Conservation (phyloP, 2,888 invertebrate species). For the Xanthorhoe spadicearia region DNA sequence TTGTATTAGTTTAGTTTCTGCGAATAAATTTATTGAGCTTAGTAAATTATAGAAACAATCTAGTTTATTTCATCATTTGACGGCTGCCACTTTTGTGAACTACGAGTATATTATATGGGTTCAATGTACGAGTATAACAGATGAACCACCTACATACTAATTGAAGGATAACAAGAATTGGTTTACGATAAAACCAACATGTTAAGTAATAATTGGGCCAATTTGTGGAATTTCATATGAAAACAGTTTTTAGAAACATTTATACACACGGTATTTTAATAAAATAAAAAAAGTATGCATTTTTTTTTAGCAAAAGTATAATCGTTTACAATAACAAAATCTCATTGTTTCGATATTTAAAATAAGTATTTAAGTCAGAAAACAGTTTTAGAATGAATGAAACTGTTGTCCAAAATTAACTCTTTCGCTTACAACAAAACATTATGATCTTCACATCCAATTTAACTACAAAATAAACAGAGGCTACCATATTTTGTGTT, state of each 20-base stretch:
- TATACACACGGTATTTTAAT: not conserved
- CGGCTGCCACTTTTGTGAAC: not conserved
- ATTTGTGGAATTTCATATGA: not conserved
- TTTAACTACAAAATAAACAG: constrained; percentile 25
- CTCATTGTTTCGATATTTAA: no score
- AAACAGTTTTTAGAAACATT: not conserved
- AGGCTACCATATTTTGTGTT: constrained; percentile 39
- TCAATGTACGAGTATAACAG: not conserved
- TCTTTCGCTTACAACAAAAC: not conserved
- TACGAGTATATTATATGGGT: no score
- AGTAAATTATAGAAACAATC: not conserved
- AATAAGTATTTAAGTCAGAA: no score
- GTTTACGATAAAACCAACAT: not conserved
- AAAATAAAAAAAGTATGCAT: no score
- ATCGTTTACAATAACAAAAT: no score
- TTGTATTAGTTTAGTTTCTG: no score
- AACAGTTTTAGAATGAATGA: no score
- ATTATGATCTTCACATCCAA: constrained; percentile 4
- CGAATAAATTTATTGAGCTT: no score
- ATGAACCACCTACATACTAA: not conserved
- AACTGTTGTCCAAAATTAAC: not conserved
- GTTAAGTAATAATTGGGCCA: not conserved
- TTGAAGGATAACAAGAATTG: not conserved
- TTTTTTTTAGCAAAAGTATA: no score
- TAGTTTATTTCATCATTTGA: not conserved